A percentile compares a stretch with the other conserved stretches of the same genome.
phyloP scores from a whole-genome alignment of 2,797 vertebrate genomes.

The Atherinosoma microstoma region DNA sequence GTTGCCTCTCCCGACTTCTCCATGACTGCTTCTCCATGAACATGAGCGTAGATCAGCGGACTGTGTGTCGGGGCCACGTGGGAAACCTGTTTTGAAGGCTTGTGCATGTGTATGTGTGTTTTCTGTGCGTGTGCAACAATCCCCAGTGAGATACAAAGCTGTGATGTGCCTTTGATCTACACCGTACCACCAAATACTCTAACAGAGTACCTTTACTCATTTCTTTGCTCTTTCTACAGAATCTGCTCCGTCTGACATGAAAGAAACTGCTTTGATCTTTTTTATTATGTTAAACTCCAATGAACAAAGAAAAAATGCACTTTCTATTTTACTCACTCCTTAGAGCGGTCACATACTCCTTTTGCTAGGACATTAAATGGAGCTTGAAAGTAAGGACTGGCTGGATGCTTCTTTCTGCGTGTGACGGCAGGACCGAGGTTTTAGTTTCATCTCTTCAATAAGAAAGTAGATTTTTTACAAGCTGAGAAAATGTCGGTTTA shows the following conservation, averaged over 20 bases:
- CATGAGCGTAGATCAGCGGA: constrained; percentile 60
- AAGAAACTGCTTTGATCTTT: constrained; percentile 71
- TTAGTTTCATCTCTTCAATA: no score
- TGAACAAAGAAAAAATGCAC: constrained; percentile 73
- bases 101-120: constrained; percentile 68
- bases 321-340: constrained; percentile 77
- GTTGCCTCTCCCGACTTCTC: constrained; percentile 80
- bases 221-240: constrained; percentile 72
- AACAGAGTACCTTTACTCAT: constrained; percentile 59
- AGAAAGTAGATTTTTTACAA: no score
- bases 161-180: constrained; percentile 80
- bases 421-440: no score
- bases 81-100: constrained; percentile 61
- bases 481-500: no score
- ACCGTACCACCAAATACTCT: constrained; percentile 72
- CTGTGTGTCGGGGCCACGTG: constrained; percentile 50
- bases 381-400: constrained; percentile 74
- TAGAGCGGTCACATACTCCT: constrained; percentile 72
- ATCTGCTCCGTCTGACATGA: constrained; percentile 67
- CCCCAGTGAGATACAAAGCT: constrained; percentile 74
- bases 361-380: constrained; percentile 79
- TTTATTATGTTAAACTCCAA: constrained; percentile 72
- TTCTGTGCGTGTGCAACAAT: constrained; percentile 76
- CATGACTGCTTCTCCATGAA: constrained; percentile 42
- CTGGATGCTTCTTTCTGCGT: constrained; percentile 68